phyloP scores from a whole-genome alignment of 2,888 invertebrate species.

The Eurytoma californica region DNA sequence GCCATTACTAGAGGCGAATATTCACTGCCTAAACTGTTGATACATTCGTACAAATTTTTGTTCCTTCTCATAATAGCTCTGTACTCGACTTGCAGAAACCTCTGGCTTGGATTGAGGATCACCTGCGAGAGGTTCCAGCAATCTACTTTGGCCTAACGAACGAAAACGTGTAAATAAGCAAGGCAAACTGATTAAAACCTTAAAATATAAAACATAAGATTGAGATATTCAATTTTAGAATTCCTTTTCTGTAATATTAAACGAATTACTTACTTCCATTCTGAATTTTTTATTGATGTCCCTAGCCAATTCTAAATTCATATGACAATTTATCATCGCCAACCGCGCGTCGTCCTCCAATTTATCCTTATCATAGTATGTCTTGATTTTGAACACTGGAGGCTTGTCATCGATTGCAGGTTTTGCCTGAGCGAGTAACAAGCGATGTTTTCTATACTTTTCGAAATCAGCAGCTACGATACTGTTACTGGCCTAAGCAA shows the following conservation, averaged over 20 bases:
- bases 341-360: slow-evolving; percentile 72
- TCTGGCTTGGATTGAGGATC: background rate
- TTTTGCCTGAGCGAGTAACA: slow-evolving; percentile 53
- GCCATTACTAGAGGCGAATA: slow-evolving; percentile 50
- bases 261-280: slow-evolving; percentile 76
- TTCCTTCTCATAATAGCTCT: slow-evolving; percentile 14
- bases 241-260: too few relatives aligned
- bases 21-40: slow-evolving; percentile 26
- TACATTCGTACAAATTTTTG: background rate
- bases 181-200: background rate
- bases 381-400: slow-evolving; percentile 77
- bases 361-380: slow-evolving; percentile 76
- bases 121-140: slow-evolving; percentile 62
- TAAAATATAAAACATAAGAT: too few relatives aligned
- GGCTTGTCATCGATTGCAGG: slow-evolving; percentile 76
- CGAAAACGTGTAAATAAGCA: background rate
- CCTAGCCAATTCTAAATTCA: slow-evolving; percentile 79
- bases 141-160: slow-evolving; percentile 63
- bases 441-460: slow-evolving; percentile 51
- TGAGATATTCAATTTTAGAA: too few relatives aligned
- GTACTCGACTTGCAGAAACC: background rate
- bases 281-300: slow-evolving; percentile 79
- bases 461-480: slow-evolving; percentile 48
- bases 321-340: slow-evolving; percentile 75
- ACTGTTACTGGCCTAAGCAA: background rate